Evolutionary conservation across 2,113 vertebrate genomes (phyloP), one percentile per base, ranked within the genome.

Genomic region (Agapornis roseicollis): DNA sequence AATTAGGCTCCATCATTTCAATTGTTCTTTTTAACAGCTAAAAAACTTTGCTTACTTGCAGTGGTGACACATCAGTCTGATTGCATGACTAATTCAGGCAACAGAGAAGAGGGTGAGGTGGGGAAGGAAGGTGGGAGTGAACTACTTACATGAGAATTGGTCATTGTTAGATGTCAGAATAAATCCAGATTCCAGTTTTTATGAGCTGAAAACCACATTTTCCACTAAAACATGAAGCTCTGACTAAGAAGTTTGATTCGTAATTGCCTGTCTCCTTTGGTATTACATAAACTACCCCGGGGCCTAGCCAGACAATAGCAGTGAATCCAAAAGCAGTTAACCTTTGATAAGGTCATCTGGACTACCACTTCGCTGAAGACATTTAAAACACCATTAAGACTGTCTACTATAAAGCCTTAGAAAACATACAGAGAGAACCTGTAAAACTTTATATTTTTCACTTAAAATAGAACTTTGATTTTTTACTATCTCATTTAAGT

Each of bases 161-260:
- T 88, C 82, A 93, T 74, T 94, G 85, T 85, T 86, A 52, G 23
- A 74, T 88, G 80, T 80, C 83, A 79, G 47, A 71, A 86, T 90
- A 39, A 85, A 56, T 83, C 27, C 44, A 88, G 47, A 78, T 79
- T 73, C 39, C 71, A 60, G 17, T 86, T 95, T 33, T 77, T 77
- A 39, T 11, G 33, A 90, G 55, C 29, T 28, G 28, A 83, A 78
- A 44, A 15, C 20, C 61, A 81, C 33, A 63, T 88, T 58, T 96
- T 94, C 85, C 88, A 64, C 85, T 85, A 93, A 93, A 91, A 86
- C 33, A 79, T 37, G 56, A 88, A 86, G 14, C 19, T 91, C 71
- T 96, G 89, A 93, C 85, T 84, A 88, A 94, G 68, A 85, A 58
- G 31, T 53, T 88, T 83, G 27, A 44, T 86, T 88, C 42, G 46